phyloP scores from a whole-genome alignment of 2,888 invertebrate genomes.

The Anagyrus pseudococci region DNA sequence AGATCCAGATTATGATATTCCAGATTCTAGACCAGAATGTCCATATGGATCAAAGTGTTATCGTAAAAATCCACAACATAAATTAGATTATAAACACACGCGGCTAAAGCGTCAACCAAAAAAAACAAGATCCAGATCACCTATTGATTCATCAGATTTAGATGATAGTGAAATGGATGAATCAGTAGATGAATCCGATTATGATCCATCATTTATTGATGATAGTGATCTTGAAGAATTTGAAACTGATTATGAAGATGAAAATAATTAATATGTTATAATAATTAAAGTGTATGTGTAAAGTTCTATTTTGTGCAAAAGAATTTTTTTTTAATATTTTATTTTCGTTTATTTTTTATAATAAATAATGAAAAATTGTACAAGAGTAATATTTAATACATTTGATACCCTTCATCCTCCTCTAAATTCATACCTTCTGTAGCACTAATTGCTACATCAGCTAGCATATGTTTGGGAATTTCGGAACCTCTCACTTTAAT shows the following conservation, averaged over 20 bases:
- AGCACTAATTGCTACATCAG: conserved; percentile 63
- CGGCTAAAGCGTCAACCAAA: conserved; percentile 3
- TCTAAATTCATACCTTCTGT: conserved; percentile 57
- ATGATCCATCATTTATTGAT: conserved; percentile 46
- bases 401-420: conserved; percentile 64
- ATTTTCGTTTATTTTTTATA: conserved; percentile 18
- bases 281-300: background rate
- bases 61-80: conserved; percentile 68
- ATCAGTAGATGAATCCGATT: conserved; percentile 56
- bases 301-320: background rate
- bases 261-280: background rate
- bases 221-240: conserved; percentile 25
- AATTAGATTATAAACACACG: conserved; percentile 62
- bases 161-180: conserved; percentile 48
- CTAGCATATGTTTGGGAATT: conserved; percentile 74
- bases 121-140: background rate
- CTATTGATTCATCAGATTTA: conserved; percentile 23
- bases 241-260: conserved; percentile 37
- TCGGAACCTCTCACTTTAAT: conserved; percentile 82
- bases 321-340: conserved; percentile 2
- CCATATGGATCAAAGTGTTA: conserved; percentile 68
- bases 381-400: conserved; percentile 40
- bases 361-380: conserved; percentile 16
- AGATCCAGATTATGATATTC: conserved; percentile 67
- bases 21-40: conserved; percentile 64